Evolutionary conservation across 2,113 vertebrate genomes (phyloP).

Genomic region (Entelurus aequoreus): DNA sequence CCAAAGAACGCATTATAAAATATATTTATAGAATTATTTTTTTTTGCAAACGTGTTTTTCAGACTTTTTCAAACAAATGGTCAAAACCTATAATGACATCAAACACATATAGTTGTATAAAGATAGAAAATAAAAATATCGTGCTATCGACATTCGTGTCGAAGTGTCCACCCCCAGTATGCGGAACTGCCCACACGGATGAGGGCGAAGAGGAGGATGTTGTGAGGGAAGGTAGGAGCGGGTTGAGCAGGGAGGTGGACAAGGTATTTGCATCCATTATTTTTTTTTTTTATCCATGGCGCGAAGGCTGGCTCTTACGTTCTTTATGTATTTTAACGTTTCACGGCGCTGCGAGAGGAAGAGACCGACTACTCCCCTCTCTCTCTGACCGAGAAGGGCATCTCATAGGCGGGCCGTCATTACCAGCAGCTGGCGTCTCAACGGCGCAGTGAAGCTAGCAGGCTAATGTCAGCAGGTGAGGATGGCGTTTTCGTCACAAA

Average conservation of each 20-base stretch:
- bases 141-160: neutral
- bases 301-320: neutral
- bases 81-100: no score
- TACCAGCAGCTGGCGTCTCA: slow-evolving; percentile 27
- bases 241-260: slow-evolving; percentile 24
- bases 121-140: no score
- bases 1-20: no score
- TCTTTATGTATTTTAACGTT: neutral
- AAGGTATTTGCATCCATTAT: slow-evolving; percentile 5
- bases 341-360: neutral
- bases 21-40: no score
- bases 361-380: slow-evolving; percentile 1
- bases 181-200: slow-evolving; percentile 60
- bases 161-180: slow-evolving; percentile 29
- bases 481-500: neutral
- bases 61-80: no score
- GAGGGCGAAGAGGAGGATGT: slow-evolving; percentile 49
- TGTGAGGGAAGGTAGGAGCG: slow-evolving; percentile 54
- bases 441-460: slow-evolving; percentile 45
- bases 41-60: no score
- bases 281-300: neutral
- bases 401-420: slow-evolving; percentile 38
- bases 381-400: slow-evolving; percentile 26
- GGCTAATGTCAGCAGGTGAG: slow-evolving; percentile 47
- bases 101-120: no score